phyloP scores from a whole-genome alignment of 1,140 invertebrate genomes.

The Druon quercuslanigerum region DNA sequence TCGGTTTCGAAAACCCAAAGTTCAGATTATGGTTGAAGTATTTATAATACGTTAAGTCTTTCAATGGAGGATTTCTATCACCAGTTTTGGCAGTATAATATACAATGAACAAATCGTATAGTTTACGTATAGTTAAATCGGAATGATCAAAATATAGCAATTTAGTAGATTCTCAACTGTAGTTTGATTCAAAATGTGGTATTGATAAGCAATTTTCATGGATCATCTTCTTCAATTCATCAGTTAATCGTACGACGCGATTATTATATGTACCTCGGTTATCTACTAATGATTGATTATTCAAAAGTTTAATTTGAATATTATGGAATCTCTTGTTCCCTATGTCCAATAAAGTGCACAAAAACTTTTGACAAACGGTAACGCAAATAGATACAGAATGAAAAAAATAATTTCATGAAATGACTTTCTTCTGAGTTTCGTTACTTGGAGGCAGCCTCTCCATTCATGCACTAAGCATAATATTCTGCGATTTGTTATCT shows the following conservation, averaged over 20 bases:
- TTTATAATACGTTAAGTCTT: conserved; percentile 39
- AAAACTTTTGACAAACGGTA: conserved; percentile 41
- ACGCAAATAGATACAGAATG: too few relatives aligned
- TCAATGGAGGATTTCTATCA: conserved; percentile 31
- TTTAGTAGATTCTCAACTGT: conserved; percentile 33
- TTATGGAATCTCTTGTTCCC: conserved; percentile 36
- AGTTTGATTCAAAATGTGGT: conserved; percentile 40
- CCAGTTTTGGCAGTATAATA: conserved; percentile 40
- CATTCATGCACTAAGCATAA: too few relatives aligned
- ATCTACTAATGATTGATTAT: conserved; percentile 40
- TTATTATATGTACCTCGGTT: conserved; percentile 41
- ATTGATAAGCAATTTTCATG: conserved; percentile 42
- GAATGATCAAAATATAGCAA: conserved; percentile 45
- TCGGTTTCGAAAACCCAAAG: conserved; percentile 41
- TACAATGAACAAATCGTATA: conserved; percentile 38
- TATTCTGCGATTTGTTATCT: too few relatives aligned
- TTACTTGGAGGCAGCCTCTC: too few relatives aligned
- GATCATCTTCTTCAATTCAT: conserved; percentile 46
- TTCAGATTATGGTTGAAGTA: conserved; percentile 40
- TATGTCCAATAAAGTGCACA: conserved; percentile 46
- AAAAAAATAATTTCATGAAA: too few relatives aligned
- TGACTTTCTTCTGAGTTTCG: too few relatives aligned
- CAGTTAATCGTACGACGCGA: conserved; percentile 41
- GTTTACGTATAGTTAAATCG: conserved; percentile 35
- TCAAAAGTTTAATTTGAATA: conserved; percentile 43